Conservation (phyloP, 1,140 invertebrate species). For the Himalopsyche phryganea region DNA sequence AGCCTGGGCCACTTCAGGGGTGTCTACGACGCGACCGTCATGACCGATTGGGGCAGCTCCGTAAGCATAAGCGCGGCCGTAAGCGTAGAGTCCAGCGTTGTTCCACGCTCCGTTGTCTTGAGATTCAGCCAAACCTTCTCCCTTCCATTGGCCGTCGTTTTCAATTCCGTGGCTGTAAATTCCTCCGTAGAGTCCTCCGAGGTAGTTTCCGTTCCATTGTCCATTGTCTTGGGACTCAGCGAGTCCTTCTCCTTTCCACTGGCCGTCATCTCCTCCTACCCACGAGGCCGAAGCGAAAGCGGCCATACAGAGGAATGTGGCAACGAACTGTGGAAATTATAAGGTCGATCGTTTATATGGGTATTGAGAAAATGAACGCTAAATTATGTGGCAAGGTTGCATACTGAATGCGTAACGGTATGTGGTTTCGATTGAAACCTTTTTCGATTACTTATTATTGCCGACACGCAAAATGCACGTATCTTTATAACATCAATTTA, state of each 20-base stretch:
- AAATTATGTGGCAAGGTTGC: no score
- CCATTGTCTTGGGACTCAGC: slow-evolving; percentile 18
- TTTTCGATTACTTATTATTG: no score
- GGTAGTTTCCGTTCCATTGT: slow-evolving; percentile 11
- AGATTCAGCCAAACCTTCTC: slow-evolving; percentile 8
- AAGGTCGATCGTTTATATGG: no score
- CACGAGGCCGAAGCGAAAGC: neutral
- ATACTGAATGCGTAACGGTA: no score
- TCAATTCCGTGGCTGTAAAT: neutral
- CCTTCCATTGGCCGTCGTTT: slow-evolving; percentile 5
- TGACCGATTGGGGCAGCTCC: slow-evolving; percentile 7
- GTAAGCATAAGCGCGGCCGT: neutral
- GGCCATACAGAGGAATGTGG: slow-evolving; percentile 9
- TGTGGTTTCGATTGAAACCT: no score
- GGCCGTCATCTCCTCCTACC: slow-evolving; percentile 14
- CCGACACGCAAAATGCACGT: no score
- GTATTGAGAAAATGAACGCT: no score
- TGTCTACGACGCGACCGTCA: slow-evolving; percentile 20
- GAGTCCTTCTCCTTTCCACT: slow-evolving; percentile 14
- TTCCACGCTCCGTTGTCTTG: slow-evolving; percentile 1
- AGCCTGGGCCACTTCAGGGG: slow-evolving; percentile 1
- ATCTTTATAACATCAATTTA: no score
- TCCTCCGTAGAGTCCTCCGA: slow-evolving; percentile 13
- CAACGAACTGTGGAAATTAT: neutral
- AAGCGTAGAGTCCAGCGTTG: neutral